Conservation (phyloP, 2,113 vertebrate species). For the Aphelocoma coerulescens region DNA sequence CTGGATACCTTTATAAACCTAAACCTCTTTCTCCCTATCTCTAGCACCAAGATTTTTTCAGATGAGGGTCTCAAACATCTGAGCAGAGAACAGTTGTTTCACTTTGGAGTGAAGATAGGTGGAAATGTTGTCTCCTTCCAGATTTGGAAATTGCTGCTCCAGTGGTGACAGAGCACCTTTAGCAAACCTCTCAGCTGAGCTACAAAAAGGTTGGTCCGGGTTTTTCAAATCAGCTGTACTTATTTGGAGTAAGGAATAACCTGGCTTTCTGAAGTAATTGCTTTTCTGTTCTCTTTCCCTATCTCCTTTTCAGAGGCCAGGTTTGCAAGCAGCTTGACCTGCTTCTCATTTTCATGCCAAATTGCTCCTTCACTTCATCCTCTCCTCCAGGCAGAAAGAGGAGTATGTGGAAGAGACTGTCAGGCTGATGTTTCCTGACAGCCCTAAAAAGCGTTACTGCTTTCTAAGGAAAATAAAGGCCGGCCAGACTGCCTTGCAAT, state of each 20-base stretch:
- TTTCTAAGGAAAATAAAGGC: conserved; percentile 9
- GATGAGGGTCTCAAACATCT: not conserved
- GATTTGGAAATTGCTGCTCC: not conserved
- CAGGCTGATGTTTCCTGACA: conserved; percentile 1
- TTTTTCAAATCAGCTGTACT: not conserved
- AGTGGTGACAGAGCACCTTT: not conserved
- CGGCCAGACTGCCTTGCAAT: not conserved
- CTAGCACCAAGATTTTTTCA: not conserved
- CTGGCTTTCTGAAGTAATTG: not conserved
- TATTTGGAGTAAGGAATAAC: not conserved
- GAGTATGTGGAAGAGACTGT: not conserved
- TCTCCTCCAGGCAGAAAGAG: not conserved
- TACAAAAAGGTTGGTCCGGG: not conserved
- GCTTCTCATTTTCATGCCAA: conserved; percentile 35
- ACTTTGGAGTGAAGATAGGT: not conserved
- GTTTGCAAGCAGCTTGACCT: not conserved
- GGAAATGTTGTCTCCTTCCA: not conserved
- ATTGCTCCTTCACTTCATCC: not conserved
- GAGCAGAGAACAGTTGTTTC: not conserved
- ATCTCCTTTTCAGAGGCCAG: not conserved
- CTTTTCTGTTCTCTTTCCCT: not conserved
- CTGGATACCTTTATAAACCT: not conserved
- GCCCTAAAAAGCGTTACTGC: not conserved
- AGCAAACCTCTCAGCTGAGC: not conserved
- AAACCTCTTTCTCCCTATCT: not conserved